These are phyloP conservation scores for Candidula unifasciata DNA, from an alignment of 2,888 invertebrate species.

Conservation along the genomic window DNA sequence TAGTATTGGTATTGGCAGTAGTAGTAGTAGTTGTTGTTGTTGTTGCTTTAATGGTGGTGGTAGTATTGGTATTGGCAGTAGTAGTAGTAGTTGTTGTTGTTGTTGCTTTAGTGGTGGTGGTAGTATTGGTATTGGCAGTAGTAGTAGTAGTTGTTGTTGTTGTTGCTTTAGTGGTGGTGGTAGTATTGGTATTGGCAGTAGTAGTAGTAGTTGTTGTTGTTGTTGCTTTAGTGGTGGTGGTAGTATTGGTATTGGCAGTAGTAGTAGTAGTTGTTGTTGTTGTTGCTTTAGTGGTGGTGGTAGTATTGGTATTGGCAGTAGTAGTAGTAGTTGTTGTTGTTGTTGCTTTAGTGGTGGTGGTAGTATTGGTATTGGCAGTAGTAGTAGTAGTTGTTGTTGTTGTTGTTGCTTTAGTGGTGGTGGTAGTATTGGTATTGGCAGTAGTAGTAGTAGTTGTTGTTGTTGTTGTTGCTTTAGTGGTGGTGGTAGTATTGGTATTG, in stretches of 20 bases:
- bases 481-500: constrained; percentile 7
- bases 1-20: no score
- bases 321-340: no score
- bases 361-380: not conserved
- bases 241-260: not conserved
- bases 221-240: no score
- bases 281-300: not conserved
- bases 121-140: no score
- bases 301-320: not conserved
- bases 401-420: constrained; percentile 20
- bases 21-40: no score
- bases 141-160: no score
- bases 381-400: not conserved
- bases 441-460: constrained; percentile 36
- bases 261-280: not conserved
- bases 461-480: constrained; percentile 23
- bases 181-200: not conserved
- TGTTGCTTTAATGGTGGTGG: no score
- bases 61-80: no score
- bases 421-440: constrained; percentile 16
- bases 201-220: no score
- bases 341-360: not conserved
- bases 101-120: no score
- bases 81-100: no score
- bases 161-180: no score